A percentile compares a stretch with the other conserved stretches of the same genome.
These are phyloP conservation scores for Rattus rattus DNA, from an alignment of 2,113 vertebrate species.

Conservation along the genomic window DNA sequence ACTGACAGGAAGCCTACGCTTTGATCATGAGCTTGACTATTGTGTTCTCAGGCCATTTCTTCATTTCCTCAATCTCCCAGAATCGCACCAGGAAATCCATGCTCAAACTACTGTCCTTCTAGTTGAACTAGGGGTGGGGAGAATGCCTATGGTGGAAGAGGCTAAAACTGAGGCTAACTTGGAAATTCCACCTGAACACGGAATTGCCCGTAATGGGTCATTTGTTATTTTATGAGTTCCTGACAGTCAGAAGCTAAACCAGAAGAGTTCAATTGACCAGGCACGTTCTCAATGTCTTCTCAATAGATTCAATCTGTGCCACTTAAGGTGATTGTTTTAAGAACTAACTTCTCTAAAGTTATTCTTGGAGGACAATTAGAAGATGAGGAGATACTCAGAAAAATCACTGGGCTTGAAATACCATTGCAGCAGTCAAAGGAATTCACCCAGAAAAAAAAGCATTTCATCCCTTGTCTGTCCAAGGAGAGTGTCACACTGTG, in stretches of 20 bases:
- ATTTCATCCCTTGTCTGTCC: background rate
- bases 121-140: background rate
- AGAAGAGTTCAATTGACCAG: background rate
- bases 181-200: slow-evolving; percentile 29
- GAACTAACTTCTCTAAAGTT: background rate
- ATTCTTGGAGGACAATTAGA: slow-evolving; percentile 47
- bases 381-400: background rate
- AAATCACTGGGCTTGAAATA: slow-evolving; percentile 5
- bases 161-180: slow-evolving; percentile 44
- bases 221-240: slow-evolving; percentile 29
- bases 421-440: background rate
- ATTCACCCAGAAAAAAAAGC: background rate
- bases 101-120: background rate
- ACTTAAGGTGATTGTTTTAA: slow-evolving; percentile 6
- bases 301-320: slow-evolving; percentile 34
- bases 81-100: slow-evolving; percentile 26
- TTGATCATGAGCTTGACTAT: background rate
- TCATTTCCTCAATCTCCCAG: background rate
- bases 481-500: background rate
- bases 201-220: background rate
- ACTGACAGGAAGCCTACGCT: background rate
- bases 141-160: background rate
- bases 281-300: slow-evolving; percentile 44
- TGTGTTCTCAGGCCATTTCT: background rate
- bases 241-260: slow-evolving; percentile 29